Evolutionary conservation across 92 coral and sea anemone species (phyloP).

Genomic region (Blastomussa wellsi): DNA sequence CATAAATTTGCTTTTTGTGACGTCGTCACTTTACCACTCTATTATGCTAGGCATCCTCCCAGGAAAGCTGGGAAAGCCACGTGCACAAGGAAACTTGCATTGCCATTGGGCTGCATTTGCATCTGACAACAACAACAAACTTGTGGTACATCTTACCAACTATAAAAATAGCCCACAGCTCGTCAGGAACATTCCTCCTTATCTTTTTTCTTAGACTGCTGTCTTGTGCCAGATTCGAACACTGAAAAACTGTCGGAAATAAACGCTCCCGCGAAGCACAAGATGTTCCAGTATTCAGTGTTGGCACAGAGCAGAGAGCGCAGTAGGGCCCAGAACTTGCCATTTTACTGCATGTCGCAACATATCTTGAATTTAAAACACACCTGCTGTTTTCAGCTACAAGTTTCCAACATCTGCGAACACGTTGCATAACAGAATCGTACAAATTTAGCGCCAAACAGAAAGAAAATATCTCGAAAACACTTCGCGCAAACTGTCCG

Average conservation of each 20-base stretch:
- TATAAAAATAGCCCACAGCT: conserved; percentile 63
- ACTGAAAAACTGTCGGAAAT: conserved; percentile 22
- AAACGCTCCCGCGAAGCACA: background rate
- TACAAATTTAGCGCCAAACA: background rate
- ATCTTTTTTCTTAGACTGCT: conserved; percentile 34
- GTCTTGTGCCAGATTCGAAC: conserved; percentile 19
- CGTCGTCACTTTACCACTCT: no score
- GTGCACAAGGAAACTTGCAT: no score
- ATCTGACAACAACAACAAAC: no score
- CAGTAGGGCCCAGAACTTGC: background rate
- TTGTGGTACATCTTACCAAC: conserved; percentile 68
- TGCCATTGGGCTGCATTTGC: no score
- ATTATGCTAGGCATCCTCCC: no score
- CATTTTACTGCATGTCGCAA: conserved; percentile 9
- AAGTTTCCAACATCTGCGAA: conserved; percentile 3
- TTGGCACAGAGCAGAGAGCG: background rate
- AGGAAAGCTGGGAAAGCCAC: no score
- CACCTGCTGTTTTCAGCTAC: background rate
- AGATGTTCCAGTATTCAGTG: background rate
- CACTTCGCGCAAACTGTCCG: background rate
- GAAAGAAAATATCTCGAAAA: background rate
- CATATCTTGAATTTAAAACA: background rate
- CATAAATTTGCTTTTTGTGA: no score
- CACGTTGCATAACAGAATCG: conserved; percentile 5
- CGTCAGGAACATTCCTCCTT: conserved; percentile 60